Evolutionary conservation across 1,140 invertebrate genomes (phyloP), one percentile per base, ranked within the genome.

Genomic region (Aricia agestis): DNA sequence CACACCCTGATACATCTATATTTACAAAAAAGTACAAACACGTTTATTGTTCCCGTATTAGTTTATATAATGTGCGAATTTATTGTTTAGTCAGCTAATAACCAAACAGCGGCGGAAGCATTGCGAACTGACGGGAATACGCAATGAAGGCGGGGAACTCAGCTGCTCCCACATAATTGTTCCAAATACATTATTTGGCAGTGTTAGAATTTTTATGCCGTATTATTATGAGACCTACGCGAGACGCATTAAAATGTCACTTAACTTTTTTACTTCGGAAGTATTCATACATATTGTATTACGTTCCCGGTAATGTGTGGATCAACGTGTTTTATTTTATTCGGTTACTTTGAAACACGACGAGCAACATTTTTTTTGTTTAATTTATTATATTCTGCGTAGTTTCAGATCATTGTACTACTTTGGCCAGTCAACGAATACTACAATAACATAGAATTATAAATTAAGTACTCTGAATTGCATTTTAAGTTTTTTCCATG

Each of bases 1-100:
- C 79, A 84, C 81, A 84, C 72, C 78, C 76, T 78, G 78, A 76
- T 76, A 78, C 74, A 69, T 81, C 72, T 82, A 72, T 78, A 76
- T 82, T 79, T 78, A 75, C 74, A 72, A 76, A 79, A 79, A 82
- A 79, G 74, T 77, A 76, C 72, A 71, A 78, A 78, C 72, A 78
- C 68, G 67, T 72, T 75, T 66, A 70, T 75, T 72, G 41, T 68
- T 72, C 67, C 65, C 68, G 68, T 59, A 63, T 63, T 59, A 42
- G 68, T 41, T 61, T 70, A 52, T 70, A 61, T 70, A 70, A 70
- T 70, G 58, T 70, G 17, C 68, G 68, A 65, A 70, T 70, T 70
- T 68, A 68, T 68, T 70, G 68, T 70, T 70, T 70, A 70, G 68
- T 61, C 25, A 70, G 59, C 68, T 70, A 70, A 70, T 70, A 70